Evolutionary conservation across 2,797 vertebrate genomes (phyloP).

Genomic region (Dendrocincla tyrannina): DNA sequence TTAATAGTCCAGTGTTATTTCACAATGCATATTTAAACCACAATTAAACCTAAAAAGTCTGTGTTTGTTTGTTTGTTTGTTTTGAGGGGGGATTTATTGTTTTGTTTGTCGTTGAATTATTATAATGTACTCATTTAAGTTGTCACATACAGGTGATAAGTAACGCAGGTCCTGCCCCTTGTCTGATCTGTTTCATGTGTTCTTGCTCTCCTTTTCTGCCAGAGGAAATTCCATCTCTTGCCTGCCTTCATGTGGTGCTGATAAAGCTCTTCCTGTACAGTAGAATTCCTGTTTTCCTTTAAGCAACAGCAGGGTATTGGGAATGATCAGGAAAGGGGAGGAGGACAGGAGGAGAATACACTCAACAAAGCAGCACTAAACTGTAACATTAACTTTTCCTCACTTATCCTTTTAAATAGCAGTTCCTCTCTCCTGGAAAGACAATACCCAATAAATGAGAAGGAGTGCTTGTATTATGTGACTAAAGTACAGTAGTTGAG

Average conservation of each 20-base stretch:
- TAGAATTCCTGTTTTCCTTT: constrained; percentile 96
- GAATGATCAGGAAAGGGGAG: constrained; percentile 88
- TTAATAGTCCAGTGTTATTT: not conserved
- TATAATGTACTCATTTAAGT: constrained; percentile 52
- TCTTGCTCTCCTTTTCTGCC: constrained; percentile 82
- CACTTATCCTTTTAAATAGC: constrained; percentile 35
- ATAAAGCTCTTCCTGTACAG: constrained; percentile 99
- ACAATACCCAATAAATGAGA: constrained; percentile 13
- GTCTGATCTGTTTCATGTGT: constrained; percentile 82
- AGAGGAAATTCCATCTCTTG: constrained; percentile 98
- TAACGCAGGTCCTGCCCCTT: constrained; percentile 65
- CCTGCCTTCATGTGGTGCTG: constrained; percentile 95
- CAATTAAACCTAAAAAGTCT: not conserved
- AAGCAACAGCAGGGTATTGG: constrained; percentile 84
- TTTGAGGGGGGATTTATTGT: not conserved
- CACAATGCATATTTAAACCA: not conserved
- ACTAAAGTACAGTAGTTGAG: not conserved
- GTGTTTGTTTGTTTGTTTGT: not conserved
- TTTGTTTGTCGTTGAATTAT: not conserved
- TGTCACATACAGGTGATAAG: constrained; percentile 84
- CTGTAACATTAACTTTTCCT: constrained; percentile 67
- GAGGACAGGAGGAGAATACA: constrained; percentile 76
- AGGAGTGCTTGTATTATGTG: not conserved
- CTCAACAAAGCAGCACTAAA: constrained; percentile 68
- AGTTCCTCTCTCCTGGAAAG: not conserved